phyloP scores from a whole-genome alignment of 2,797 vertebrate species.

The Odontamblyopus lacepedii region DNA sequence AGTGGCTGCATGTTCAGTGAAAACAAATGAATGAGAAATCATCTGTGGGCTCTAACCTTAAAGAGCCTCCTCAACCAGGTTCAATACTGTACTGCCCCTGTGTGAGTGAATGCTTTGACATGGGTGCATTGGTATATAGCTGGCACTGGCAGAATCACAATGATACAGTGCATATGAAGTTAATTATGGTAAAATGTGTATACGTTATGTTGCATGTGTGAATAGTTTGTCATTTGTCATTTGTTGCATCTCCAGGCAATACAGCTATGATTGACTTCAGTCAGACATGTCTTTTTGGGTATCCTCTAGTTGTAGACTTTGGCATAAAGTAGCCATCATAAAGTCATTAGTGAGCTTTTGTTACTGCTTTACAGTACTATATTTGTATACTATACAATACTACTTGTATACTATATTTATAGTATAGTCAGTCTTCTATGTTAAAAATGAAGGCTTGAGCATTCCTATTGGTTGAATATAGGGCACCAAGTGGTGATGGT shows the following conservation, averaged over 20 bases:
- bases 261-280: background rate
- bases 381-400: background rate
- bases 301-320: background rate
- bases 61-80: slow-evolving; percentile 6
- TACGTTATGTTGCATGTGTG: too few species aligned
- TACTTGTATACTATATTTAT: background rate
- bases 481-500: slow-evolving; percentile 10
- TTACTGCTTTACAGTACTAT: background rate
- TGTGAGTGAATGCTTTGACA: background rate
- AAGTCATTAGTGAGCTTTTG: background rate
- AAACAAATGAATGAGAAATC: slow-evolving; percentile 19
- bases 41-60: slow-evolving; percentile 3
- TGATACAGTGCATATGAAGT: background rate
- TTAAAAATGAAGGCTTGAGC: background rate
- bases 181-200: slow-evolving; percentile 1
- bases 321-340: background rate
- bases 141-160: background rate
- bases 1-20: slow-evolving; percentile 1
- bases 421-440: background rate
- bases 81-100: background rate
- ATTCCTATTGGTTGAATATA: slow-evolving; percentile 29
- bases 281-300: background rate
- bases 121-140: background rate
- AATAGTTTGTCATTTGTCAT: background rate
- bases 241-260: background rate